These are phyloP conservation scores for Xestoiulus laeticollis DNA, from an alignment of 2,888 invertebrate genomes.

Conservation along the genomic window DNA sequence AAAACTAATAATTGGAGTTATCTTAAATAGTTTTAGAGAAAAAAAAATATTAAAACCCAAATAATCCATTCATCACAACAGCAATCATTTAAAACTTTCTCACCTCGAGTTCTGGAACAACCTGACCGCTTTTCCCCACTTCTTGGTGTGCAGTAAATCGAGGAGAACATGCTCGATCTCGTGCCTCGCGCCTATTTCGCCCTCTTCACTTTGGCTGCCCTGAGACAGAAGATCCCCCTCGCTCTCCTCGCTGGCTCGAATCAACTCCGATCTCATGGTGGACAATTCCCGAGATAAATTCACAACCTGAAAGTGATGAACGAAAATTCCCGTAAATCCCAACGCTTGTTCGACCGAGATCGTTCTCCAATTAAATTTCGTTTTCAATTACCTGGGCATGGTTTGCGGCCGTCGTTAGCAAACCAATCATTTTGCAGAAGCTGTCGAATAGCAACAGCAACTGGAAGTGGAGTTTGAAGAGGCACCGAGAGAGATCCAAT, in stretches of 20 bases:
- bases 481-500: conserved; percentile 82
- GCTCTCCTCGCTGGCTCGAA: conserved; percentile 61
- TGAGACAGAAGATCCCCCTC: conserved; percentile 61
- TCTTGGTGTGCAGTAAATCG: conserved; percentile 71
- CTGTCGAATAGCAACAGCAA: conserved; percentile 83
- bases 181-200: conserved; percentile 61
- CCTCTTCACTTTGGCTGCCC: conserved; percentile 61
- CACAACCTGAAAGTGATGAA: conserved; percentile 59
- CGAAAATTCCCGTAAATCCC: background rate
- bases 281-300: conserved; percentile 63
- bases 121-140: conserved; percentile 76
- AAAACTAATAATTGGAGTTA: too few relatives aligned
- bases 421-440: conserved; percentile 66
- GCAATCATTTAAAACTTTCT: background rate
- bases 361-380: background rate
- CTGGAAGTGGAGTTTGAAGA: conserved; percentile 94
- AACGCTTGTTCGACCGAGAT: background rate
- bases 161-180: conserved; percentile 65
- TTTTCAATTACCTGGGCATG: conserved; percentile 60
- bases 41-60: conserved; percentile 34
- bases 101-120: conserved; percentile 66
- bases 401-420: conserved; percentile 59
- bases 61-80: too few relatives aligned
- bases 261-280: conserved; percentile 62
- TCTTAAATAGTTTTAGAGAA: too few relatives aligned